Conservation (phyloP, 2,888 invertebrate genomes). For the Lissonota sp. region DNA sequence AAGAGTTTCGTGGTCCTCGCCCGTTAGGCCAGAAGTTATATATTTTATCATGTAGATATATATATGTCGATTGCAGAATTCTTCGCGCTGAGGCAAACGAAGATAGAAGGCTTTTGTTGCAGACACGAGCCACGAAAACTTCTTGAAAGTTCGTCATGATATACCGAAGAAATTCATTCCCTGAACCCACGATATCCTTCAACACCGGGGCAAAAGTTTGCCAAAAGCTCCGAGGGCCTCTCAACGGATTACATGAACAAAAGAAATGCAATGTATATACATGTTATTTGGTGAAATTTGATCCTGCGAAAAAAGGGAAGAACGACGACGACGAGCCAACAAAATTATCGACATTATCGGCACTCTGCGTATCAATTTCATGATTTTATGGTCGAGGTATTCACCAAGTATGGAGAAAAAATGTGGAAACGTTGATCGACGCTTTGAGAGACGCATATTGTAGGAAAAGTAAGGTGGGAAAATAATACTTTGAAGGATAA, state of each 20-base stretch:
- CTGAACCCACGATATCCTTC: background rate
- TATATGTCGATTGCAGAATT: slow-evolving; percentile 45
- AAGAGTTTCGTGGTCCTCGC: slow-evolving; percentile 64
- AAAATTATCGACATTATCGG: too few relatives aligned
- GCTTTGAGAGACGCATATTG: too few relatives aligned
- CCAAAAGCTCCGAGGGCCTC: slow-evolving; percentile 6
- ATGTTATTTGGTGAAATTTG: slow-evolving; percentile 19
- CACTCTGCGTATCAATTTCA: too few relatives aligned
- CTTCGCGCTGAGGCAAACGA: background rate
- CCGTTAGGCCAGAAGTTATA: slow-evolving; percentile 51
- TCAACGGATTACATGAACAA: slow-evolving; percentile 12
- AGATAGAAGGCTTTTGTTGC: slow-evolving; percentile 7
- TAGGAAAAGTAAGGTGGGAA: too few relatives aligned
- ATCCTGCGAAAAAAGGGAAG: too few relatives aligned
- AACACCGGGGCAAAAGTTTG: slow-evolving; percentile 15
- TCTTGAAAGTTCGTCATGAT: slow-evolving; percentile 33
- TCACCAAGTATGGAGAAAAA: too few relatives aligned
- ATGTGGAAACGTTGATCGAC: too few relatives aligned
- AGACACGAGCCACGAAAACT: slow-evolving; percentile 39
- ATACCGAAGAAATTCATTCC: slow-evolving; percentile 24
- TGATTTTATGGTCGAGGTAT: too few relatives aligned
- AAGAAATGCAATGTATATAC: background rate
- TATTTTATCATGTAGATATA: background rate
- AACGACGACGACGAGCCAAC: too few relatives aligned
- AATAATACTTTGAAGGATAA: too few relatives aligned